Percentiles rank a stretch among this genome's conserved stretches.
Evolutionary conservation across 2,113 vertebrate genomes (phyloP).

Genomic region (Urocitellus parryii): DNA sequence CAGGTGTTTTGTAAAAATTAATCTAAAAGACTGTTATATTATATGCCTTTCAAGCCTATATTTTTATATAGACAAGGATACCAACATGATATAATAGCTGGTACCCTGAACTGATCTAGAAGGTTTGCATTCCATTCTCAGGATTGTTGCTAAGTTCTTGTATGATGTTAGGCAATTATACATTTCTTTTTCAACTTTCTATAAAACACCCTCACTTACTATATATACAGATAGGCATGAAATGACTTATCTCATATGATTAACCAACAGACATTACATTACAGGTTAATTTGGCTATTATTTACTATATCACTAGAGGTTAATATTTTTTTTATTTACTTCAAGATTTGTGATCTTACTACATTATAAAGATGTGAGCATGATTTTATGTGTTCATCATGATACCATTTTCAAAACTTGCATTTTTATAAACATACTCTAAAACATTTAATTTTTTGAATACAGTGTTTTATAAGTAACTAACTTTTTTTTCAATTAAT

Average conservation of each 20-base stretch:
- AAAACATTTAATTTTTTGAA: background rate
- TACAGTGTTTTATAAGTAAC: background rate
- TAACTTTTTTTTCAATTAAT: slow-evolving; percentile 26
- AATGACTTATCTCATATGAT: background rate
- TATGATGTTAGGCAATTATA: slow-evolving; percentile 14
- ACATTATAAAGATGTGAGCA: background rate
- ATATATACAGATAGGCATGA: background rate
- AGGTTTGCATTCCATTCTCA: background rate
- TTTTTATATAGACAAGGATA: slow-evolving; percentile 52
- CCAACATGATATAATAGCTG: background rate
- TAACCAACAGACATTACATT: background rate
- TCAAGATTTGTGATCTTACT: background rate
- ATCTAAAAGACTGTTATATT: slow-evolving; percentile 59
- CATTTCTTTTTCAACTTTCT: slow-evolving; percentile 37
- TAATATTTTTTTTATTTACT: slow-evolving; percentile 11
- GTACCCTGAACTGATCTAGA: background rate
- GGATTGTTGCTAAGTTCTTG: background rate
- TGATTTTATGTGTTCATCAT: background rate
- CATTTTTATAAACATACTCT: background rate
- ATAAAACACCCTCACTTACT: background rate
- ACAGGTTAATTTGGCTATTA: background rate
- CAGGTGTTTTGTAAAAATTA: slow-evolving; percentile 75
- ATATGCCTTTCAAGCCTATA: slow-evolving; percentile 34
- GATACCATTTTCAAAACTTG: background rate
- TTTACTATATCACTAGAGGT: background rate